Base-by-base conservation (phyloP, 2,888 invertebrate genomes). In the Cryptocephalus moraei region DNA sequence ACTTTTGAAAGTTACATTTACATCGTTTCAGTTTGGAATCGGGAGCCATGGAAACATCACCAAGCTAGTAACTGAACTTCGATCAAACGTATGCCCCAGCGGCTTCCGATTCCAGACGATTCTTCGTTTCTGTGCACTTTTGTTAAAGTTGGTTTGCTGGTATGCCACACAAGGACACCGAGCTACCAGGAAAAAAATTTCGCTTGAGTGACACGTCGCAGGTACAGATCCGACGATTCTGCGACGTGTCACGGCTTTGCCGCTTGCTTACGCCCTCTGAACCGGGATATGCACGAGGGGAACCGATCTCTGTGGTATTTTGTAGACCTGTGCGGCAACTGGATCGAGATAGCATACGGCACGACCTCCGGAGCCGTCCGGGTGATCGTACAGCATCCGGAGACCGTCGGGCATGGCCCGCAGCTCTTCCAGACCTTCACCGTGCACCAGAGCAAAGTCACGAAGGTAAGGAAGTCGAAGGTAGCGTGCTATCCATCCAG, bases 331-430 rank as follows among this genome's bases (percentile, higher is more conserved):
- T 93, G 93, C 72, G 96, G 96, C 40, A 97, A 97, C 72, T 97
- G 97, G 96, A 95, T 99, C 63, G 99, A 99, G 74, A 97, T 99
- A 61, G 99, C 97, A 0, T 99, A 99, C 69, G 99, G 97, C 3
- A 99, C 97, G 0, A 85, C 88, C 56, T 90, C 89, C 12, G 97
- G 97, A 1, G 91, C 91, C 0, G 96, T 99, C 12, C 79, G 96
- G 32, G 94, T 99, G 1, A 96, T 99, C 49, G 96, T 97, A 0
- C 97, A 97, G 63, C 97, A 99, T 72, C 97, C 97, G 1, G 97
- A 99, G 73, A 97, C 97, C 0, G 95, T 96, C 2, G 96, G 96
- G 0, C 95, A 97, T 66, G 95, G 95, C 0, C 97, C 97, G 2
- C 96, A 97, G 72, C 76, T 97, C 36, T 97, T 97, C 74, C 97